Conservation (phyloP, 2,888 invertebrate genomes). For the Drosophila niveifrons region DNA sequence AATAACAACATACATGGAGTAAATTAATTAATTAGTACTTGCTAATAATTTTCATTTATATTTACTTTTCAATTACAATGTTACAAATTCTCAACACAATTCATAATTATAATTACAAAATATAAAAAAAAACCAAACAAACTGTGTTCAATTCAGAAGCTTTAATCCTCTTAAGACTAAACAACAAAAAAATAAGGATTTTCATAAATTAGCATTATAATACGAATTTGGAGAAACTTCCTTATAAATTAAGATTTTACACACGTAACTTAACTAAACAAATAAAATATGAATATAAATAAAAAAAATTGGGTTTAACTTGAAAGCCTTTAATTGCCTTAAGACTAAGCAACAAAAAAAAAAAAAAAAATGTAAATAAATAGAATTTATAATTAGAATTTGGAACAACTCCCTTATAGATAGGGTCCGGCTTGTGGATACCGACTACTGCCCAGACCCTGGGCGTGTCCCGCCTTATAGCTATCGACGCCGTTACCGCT, state of each 20-base stretch:
- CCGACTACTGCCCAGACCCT: conserved; percentile 69
- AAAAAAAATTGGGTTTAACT: conserved; percentile 16
- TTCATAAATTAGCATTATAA: neutral
- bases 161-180: conserved; percentile 21
- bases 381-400: conserved; percentile 26
- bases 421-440: conserved; percentile 75
- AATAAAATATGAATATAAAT: conserved; percentile 13
- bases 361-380: conserved; percentile 44
- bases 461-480: conserved; percentile 80
- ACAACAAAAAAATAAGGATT: too few relatives aligned
- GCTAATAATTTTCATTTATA: too few relatives aligned
- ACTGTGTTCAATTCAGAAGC: neutral
- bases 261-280: too few relatives aligned
- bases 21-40: too few relatives aligned
- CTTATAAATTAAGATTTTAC: too few relatives aligned
- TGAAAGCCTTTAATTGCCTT: conserved; percentile 41
- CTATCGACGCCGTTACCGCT: conserved; percentile 80
- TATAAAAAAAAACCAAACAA: neutral
- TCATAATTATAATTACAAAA: neutral
- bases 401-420: conserved; percentile 28
- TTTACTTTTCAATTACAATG: too few relatives aligned
- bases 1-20: too few relatives aligned
- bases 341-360: conserved; percentile 47
- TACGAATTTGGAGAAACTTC: too few relatives aligned
- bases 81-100: too few relatives aligned